These are phyloP conservation scores for Buathra laborator DNA, from an alignment of 2,888 invertebrate species.

Conservation along the genomic window DNA sequence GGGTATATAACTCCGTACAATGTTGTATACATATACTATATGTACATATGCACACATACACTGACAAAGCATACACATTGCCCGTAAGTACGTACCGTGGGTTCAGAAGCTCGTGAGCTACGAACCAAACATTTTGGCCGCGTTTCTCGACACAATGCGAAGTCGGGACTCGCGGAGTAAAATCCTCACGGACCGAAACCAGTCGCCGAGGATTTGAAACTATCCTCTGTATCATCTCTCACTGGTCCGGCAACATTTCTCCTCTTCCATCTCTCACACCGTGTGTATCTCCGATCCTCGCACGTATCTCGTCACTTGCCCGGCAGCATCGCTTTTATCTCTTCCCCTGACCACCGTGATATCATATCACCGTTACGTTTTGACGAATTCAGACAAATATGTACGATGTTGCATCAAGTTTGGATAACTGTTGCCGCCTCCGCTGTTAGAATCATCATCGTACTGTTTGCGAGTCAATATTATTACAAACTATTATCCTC, in stretches of 20 bases:
- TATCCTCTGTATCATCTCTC: conserved; percentile 23
- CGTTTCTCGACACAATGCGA: conserved; percentile 35
- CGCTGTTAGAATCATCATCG: neutral
- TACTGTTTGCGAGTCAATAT: conserved; percentile 12
- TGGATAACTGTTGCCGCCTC: neutral
- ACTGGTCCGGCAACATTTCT: neutral
- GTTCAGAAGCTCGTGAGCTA: conserved; percentile 6
- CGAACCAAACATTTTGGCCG: conserved; percentile 21
- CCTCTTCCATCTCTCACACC: conserved; percentile 10
- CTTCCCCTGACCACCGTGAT: neutral
- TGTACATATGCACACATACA: neutral
- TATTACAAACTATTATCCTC: conserved; percentile 26
- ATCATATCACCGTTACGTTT: conserved; percentile 16
- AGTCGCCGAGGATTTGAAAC: conserved; percentile 39
- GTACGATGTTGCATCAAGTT: neutral
- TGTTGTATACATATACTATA: conserved; percentile 1
- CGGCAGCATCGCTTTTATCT: neutral
- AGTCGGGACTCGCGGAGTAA: conserved; percentile 29
- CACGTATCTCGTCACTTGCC: conserved; percentile 12
- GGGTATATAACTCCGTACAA: neutral
- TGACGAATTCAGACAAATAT: conserved; percentile 25
- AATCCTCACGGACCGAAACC: conserved; percentile 8
- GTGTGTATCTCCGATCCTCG: neutral
- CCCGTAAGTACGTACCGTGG: neutral
- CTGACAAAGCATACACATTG: neutral